A percentile compares a stretch with the other conserved stretches of the same genome.
phyloP scores from a whole-genome alignment of 2,113 vertebrate genomes.

The Leptosomus discolor region DNA sequence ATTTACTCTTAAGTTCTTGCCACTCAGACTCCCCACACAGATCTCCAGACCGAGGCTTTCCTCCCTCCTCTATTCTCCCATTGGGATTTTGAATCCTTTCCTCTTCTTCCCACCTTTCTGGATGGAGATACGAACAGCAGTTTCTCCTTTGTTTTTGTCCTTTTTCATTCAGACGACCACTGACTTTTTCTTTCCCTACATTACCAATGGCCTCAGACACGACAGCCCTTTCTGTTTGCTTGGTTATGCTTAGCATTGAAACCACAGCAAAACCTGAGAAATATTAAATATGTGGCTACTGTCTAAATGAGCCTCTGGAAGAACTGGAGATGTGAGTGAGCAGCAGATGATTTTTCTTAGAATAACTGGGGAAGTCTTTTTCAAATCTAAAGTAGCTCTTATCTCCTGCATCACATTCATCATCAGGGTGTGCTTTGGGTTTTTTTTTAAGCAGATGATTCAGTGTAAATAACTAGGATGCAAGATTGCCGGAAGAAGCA shows the following conservation, averaged over 20 bases:
- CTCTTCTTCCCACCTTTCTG: background rate
- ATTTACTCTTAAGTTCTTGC: background rate
- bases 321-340: background rate
- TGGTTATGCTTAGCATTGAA: background rate
- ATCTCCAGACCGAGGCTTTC: background rate
- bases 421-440: background rate
- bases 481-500: constrained; percentile 24
- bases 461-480: constrained; percentile 20
- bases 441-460: constrained; percentile 17
- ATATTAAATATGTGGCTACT: background rate
- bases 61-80: background rate
- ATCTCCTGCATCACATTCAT: background rate
- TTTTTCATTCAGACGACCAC: background rate
- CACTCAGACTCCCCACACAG: background rate
- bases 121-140: background rate
- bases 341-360: background rate
- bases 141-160: background rate
- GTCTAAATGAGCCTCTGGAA: background rate
- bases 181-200: background rate
- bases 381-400: background rate
- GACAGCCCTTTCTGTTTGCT: background rate
- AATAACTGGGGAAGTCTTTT: background rate
- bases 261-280: background rate
- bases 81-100: background rate
- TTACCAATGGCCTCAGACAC: background rate